Percentiles rank a stretch among this genome's conserved stretches.
phyloP scores from a whole-genome alignment of 2,888 invertebrate genomes.

The Mythimna loreyi region DNA sequence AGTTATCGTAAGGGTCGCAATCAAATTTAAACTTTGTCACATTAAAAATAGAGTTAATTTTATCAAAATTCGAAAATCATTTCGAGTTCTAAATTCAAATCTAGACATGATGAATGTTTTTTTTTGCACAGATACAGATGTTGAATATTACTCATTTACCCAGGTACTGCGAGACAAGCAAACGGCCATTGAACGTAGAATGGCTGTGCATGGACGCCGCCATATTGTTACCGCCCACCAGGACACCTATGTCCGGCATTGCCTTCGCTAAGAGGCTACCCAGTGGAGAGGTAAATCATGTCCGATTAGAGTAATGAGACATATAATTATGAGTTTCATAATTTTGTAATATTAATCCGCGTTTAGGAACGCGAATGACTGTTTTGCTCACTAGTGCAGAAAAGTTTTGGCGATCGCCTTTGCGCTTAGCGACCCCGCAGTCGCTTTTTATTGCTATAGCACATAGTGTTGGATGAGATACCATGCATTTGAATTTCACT shows the following conservation, averaged over 20 bases:
- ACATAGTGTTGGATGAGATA: too few relatives aligned
- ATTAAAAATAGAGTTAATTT: not conserved
- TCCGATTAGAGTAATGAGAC: not conserved
- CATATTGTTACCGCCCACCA: slow-evolving; percentile 98
- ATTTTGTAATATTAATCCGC: not conserved
- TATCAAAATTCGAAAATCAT: not conserved
- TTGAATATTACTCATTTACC: slow-evolving; percentile 34
- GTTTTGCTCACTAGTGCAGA: too few relatives aligned
- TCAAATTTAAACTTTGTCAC: not conserved
- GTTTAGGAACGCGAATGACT: too few relatives aligned
- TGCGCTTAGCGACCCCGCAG: too few relatives aligned
- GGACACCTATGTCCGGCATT: slow-evolving; percentile 98
- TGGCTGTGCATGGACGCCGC: slow-evolving; percentile 99
- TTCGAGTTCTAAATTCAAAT: not conserved
- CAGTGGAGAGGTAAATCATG: slow-evolving; percentile 96
- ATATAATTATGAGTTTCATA: not conserved
- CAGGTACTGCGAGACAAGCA: slow-evolving; percentile 97
- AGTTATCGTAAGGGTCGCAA: not conserved
- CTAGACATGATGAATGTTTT: not conserved
- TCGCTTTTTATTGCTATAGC: too few relatives aligned
- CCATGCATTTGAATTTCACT: too few relatives aligned
- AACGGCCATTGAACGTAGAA: slow-evolving; percentile 96
- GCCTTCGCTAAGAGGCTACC: slow-evolving; percentile 98
- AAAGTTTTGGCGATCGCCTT: too few relatives aligned
- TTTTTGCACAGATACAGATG: too few relatives aligned